Evolutionary conservation across 1,140 invertebrate genomes (phyloP), one percentile per base, ranked within the genome.

Genomic region (Reticulitermes speratus): DNA sequence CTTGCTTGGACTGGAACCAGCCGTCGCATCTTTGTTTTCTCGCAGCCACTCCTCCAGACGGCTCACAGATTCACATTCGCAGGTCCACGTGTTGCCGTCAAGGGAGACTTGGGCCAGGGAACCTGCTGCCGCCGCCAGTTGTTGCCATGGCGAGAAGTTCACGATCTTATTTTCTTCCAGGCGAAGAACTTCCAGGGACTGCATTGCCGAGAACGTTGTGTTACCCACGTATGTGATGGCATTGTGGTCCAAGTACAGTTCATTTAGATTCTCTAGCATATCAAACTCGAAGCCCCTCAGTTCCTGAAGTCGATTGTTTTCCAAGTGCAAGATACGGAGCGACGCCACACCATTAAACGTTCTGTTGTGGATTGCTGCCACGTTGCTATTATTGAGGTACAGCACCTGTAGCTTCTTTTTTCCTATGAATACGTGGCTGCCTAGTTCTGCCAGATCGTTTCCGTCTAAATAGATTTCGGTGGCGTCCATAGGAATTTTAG

Each of bases 51-150:
- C 92, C 88, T 94, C 93, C 88, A 95, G 91, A 85, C 93, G 92
- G 38, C 92, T 93, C 87, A 95, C 92, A 88, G 93, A 94, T 88
- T 93, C 92, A 90, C 95, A 96, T 87, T 95, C 93, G 90, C 95
- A 96, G 85, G 93, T 94, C 94, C 95, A 96, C 90, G 93, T 93
- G 91, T 96, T 96, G 88, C 94, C 93, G 86, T 94, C 93, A 69
- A 96, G 91, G 44, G 93, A 93, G 30, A 96, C 92, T 87, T 93
- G 92, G 83, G 92, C 92, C 87, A 94, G 90, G 87, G 92, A 91
- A 92, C 92, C 91, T 82, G 92, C 91, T 87, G 92, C 92, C 89
- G 94, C 90, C 90, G 92, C 89, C 88, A 94, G 86, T 38, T 92
- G 87, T 75, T 90, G 90, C 92, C 91, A 92, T 21, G 92, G 89